Base-by-base conservation (phyloP, 2,888 invertebrate genomes). In the Acrocyrtus sp. region DNA sequence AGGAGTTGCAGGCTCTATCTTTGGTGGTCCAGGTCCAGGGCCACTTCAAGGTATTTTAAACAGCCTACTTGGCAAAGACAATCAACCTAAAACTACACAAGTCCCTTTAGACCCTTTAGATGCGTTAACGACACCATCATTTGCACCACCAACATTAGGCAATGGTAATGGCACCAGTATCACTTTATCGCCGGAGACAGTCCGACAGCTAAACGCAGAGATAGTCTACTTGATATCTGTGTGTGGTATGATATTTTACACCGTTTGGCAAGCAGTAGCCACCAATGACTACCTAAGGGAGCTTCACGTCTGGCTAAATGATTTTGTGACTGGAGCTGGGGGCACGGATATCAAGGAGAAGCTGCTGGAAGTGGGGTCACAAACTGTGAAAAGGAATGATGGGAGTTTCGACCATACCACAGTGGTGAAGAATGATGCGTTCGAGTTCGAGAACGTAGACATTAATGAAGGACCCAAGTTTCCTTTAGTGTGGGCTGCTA, bases 241-340 rank as follows among this genome's bases (percentile, higher is more conserved):
- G 10, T 58, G 62, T 8, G 29, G n/a, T 3, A 24, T 78, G 15
- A 56, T 74, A 2, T 57, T 69, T 15, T 68, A 66, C 45, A 77
- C 78, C 15, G 56, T 78, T 24, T 76, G 75, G 74, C 76, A 78
- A 51, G 78, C 78, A 0, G 73, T 78, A 0, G 53, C 5, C 1
- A 75, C 69, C 0, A 80, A 78, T 63, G 78, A 78, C 41, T 57
- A 48, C 10, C 78, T 75, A 1, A 65, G 78, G 15, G 54, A 75
- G 50, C 45, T 80, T n/a, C 75, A 80, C 47, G 75, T 78, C 1
- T 68, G 72, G 58, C 67, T 80, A 17, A 80, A 80, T 61, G 80
- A 80, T 51, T 78, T 80, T 53, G 74, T 74, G 15, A 45, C 69
- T 6, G 65, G 72, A 3, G 58, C 45, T 1, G 60, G 63, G 2